Evolutionary conservation across 1,140 invertebrate genomes (phyloP).

Genomic region (Choristoneura fumiferana): DNA sequence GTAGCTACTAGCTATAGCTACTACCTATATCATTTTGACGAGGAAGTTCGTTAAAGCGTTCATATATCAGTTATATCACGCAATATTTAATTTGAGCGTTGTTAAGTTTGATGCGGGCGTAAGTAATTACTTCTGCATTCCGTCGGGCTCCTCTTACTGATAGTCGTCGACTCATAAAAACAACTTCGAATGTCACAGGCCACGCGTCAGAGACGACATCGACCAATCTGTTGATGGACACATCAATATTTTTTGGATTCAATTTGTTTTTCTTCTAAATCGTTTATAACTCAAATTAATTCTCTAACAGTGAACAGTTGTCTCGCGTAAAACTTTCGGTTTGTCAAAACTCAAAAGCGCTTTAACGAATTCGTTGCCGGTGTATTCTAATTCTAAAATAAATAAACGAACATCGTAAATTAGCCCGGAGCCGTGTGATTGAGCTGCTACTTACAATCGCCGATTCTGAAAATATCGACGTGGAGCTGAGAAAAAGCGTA

Average conservation of each 20-base stretch:
- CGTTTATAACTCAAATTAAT: not conserved
- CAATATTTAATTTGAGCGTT: constrained; percentile 51
- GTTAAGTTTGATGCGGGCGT: constrained; percentile 49
- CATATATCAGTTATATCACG: constrained; percentile 39
- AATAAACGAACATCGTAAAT: constrained; percentile 13
- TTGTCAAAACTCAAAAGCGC: not conserved
- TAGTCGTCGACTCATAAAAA: constrained; percentile 2
- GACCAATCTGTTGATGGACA: too few relatives aligned
- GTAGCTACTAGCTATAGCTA: too few relatives aligned
- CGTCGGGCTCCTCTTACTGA: constrained; percentile 20
- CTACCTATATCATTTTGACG: too few relatives aligned
- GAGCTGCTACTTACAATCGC: constrained; percentile 1
- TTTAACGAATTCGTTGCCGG: not conserved
- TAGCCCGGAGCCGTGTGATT: constrained; percentile 3
- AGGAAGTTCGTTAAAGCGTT: constrained; percentile 19
- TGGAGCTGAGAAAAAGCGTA: constrained; percentile 9
- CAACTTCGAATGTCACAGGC: not conserved
- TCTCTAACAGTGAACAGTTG: not conserved
- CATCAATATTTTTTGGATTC: too few relatives aligned
- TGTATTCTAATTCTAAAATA: constrained; percentile 2
- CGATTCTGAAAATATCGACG: constrained; percentile 5
- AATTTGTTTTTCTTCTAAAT: not conserved
- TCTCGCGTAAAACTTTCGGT: not conserved
- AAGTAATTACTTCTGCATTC: constrained; percentile 48
- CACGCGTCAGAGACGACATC: too few relatives aligned